phyloP scores from a whole-genome alignment of 2,888 invertebrate genomes.

The Criorhina ranunculi region DNA sequence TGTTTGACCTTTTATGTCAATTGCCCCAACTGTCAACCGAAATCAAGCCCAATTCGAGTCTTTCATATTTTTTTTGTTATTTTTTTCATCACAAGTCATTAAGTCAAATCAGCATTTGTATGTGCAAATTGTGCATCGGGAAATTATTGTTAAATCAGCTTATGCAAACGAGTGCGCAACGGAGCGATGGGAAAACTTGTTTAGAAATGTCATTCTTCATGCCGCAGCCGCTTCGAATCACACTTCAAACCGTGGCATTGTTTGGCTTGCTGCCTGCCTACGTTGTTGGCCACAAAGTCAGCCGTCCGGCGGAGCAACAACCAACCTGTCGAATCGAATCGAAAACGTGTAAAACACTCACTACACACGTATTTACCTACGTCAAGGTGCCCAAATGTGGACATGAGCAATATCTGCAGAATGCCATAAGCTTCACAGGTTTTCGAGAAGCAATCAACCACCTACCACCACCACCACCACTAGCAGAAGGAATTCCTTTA shows the following conservation, averaged over 20 bases:
- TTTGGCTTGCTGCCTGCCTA: conserved; percentile 71
- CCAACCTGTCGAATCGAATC: conserved; percentile 77
- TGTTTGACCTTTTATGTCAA: conserved; percentile 37
- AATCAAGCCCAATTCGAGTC: neutral
- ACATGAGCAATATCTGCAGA: conserved; percentile 75
- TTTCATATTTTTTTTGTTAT: too few species aligned
- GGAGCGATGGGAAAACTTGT: conserved; percentile 68
- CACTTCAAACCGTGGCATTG: conserved; percentile 75
- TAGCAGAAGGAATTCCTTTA: conserved; percentile 44
- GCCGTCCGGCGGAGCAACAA: conserved; percentile 59
- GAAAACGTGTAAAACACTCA: conserved; percentile 77
- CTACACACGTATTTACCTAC: conserved; percentile 74
- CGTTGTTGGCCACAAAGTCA: conserved; percentile 66
- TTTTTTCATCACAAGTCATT: conserved; percentile 59
- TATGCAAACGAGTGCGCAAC: conserved; percentile 20
- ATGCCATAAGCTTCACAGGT: conserved; percentile 74
- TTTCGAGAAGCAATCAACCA: conserved; percentile 64
- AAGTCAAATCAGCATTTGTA: conserved; percentile 66
- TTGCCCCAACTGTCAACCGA: conserved; percentile 44
- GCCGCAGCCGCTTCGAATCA: conserved; percentile 76
- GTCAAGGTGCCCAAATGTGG: conserved; percentile 75
- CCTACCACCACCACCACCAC: conserved; percentile 50
- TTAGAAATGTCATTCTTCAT: conserved; percentile 75
- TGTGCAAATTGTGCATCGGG: conserved; percentile 56
- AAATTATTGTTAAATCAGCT: conserved; percentile 59